A percentile compares a stretch with the other conserved stretches of the same genome.
These are phyloP conservation scores for Metellina segmentata DNA, from an alignment of 2,888 invertebrate species.

Conservation along the genomic window DNA sequence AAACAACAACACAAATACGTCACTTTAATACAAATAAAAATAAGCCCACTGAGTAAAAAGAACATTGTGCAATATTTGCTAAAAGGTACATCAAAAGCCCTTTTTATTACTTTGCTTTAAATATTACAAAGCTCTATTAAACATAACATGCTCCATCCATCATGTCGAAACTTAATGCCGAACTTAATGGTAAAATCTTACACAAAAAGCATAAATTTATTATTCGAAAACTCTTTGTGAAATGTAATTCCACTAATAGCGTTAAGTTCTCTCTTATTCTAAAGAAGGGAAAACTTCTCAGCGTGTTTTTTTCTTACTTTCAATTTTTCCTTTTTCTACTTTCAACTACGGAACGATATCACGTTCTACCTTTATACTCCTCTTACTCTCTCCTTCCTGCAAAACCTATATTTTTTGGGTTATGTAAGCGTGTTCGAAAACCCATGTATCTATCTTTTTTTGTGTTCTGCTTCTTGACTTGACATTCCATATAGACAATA, in stretches of 20 bases:
- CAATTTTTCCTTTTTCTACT: conserved; percentile 40
- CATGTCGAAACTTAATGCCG: no score
- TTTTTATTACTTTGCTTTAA: no score
- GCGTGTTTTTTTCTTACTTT: conserved; percentile 1
- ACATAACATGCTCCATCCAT: no score
- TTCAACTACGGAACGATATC: conserved; percentile 46
- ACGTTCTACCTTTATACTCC: conserved; percentile 59
- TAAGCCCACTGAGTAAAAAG: no score
- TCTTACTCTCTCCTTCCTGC: conserved; percentile 10
- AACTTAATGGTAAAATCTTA: no score
- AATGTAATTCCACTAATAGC: conserved; percentile 40
- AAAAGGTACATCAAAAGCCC: no score
- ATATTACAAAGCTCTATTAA: no score
- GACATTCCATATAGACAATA: conserved; percentile 51
- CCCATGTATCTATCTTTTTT: conserved; percentile 32
- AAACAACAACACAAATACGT: no score
- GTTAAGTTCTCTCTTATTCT: conserved; percentile 32
- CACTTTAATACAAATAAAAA: no score
- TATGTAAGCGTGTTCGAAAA: conserved; percentile 60
- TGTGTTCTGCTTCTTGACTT: conserved; percentile 25
- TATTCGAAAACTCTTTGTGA: background rate
- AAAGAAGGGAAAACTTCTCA: background rate
- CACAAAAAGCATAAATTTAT: background rate
- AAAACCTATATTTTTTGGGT: conserved; percentile 63
- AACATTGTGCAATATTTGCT: no score